These are phyloP conservation scores for Mormyrus proboscirostris DNA, from an alignment of 2,797 vertebrate species.

Conservation along the genomic window DNA sequence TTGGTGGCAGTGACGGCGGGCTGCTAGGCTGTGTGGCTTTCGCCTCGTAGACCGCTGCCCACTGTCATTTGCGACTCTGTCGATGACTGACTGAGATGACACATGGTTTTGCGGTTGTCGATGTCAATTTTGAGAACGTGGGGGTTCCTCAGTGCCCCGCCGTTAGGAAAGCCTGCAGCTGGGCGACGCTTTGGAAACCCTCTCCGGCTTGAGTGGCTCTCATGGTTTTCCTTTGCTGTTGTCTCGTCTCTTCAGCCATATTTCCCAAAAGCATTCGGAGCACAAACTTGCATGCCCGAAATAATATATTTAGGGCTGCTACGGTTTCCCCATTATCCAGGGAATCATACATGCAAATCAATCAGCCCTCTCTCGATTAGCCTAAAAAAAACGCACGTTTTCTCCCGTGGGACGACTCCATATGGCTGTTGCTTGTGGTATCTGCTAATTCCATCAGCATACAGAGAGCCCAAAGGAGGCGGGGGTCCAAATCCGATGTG, in stretches of 20 bases:
- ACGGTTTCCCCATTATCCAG: neutral
- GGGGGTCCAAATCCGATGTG: neutral
- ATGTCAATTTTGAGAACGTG: neutral
- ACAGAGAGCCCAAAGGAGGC: neutral
- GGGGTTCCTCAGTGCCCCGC: neutral
- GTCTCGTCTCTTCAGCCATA: neutral
- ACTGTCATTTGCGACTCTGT: neutral
- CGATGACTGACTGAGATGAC: neutral
- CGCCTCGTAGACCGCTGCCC: neutral
- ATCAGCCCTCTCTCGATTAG: neutral
- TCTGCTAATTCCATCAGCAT: conserved; percentile 6
- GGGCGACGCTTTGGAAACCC: neutral
- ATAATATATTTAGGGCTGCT: neutral
- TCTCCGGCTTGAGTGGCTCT: neutral
- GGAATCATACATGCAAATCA: conserved; percentile 3
- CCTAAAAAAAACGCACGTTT: neutral
- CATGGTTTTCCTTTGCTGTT: neutral
- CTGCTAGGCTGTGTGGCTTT: neutral
- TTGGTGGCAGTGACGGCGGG: neutral
- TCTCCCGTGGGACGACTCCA: neutral
- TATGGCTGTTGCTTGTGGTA: neutral
- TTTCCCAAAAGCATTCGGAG: neutral
- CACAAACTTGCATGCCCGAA: neutral
- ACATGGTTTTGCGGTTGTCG: neutral
- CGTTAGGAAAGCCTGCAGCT: neutral